These are phyloP conservation scores for Lasius fuliginosus DNA, from an alignment of 2,888 invertebrate species.

Conservation along the genomic window DNA sequence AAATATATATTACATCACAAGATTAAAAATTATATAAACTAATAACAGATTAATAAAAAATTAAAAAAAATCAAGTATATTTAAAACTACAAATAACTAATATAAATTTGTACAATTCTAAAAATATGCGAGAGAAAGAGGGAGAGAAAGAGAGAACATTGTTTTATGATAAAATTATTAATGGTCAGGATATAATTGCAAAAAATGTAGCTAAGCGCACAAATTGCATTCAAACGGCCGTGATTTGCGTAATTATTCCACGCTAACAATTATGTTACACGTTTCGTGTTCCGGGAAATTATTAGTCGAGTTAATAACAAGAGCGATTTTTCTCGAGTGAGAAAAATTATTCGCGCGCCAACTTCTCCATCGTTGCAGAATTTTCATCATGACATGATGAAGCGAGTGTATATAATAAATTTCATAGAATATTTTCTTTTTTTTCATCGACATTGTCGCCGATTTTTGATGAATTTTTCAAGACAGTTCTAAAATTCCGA, in stretches of 20 bases:
- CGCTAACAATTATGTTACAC: constrained; percentile 33
- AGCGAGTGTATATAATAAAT: constrained; percentile 2
- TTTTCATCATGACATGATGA: constrained; percentile 41
- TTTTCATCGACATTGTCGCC: constrained; percentile 19
- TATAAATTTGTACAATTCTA: background rate
- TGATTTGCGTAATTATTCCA: constrained; percentile 40
- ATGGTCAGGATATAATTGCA: background rate
- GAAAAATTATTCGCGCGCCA: constrained; percentile 38
- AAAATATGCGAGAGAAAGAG: background rate
- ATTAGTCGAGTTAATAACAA: constrained; percentile 6
- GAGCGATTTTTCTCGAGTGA: constrained; percentile 42
- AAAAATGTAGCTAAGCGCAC: background rate
- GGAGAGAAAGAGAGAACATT: background rate
- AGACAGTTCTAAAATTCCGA: constrained; percentile 7
- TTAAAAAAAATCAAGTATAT: background rate
- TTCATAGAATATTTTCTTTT: background rate
- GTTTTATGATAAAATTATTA: constrained; percentile 15
- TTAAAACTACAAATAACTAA: background rate
- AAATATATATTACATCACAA: background rate
- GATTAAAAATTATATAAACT: background rate
- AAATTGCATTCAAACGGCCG: constrained; percentile 2
- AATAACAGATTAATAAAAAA: background rate
- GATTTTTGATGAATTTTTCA: constrained; percentile 30
- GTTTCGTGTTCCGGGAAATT: constrained; percentile 47
- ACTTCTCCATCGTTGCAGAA: constrained; percentile 26